phyloP scores from a whole-genome alignment of 64 coral and sea anemone genomes.

The Pocillopora damicornis region DNA sequence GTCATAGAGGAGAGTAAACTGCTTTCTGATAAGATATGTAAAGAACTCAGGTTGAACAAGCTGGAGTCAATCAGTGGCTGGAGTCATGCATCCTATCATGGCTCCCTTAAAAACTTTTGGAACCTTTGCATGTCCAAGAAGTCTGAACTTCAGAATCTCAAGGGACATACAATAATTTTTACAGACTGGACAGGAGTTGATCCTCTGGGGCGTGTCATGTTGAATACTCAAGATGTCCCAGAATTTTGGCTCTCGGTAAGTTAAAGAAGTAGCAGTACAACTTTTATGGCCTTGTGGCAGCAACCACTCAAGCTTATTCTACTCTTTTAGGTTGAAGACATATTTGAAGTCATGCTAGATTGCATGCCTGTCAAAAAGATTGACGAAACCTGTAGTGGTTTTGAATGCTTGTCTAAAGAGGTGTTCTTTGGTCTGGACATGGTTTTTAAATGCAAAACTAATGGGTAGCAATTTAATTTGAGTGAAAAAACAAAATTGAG shows the following conservation, averaged over 20 bases:
- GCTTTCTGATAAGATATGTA: slow-evolving; percentile 59
- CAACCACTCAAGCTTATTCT: too few relatives aligned
- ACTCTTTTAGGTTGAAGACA: too few relatives aligned
- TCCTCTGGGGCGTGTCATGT: slow-evolving; percentile 60
- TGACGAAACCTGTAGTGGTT: too few relatives aligned
- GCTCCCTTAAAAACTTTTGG: slow-evolving; percentile 62
- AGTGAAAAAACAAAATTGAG: too few relatives aligned
- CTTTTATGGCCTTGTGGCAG: too few relatives aligned
- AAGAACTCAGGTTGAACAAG: slow-evolving; percentile 52
- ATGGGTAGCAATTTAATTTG: too few relatives aligned
- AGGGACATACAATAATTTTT: slow-evolving; percentile 54
- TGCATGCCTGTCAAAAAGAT: too few relatives aligned
- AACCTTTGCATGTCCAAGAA: slow-evolving; percentile 48
- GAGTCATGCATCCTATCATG: slow-evolving; percentile 68
- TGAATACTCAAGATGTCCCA: slow-evolving; percentile 72
- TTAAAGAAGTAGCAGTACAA: neutral
- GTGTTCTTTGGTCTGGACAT: too few relatives aligned
- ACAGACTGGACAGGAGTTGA: slow-evolving; percentile 87
- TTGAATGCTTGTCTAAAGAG: too few relatives aligned
- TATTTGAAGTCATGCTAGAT: too few relatives aligned
- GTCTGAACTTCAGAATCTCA: slow-evolving; percentile 50
- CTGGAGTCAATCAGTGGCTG: slow-evolving; percentile 59
- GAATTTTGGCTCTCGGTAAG: slow-evolving; percentile 82
- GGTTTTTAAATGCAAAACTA: too few relatives aligned
- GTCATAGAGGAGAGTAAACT: slow-evolving; percentile 34